Base-by-base conservation (phyloP, 2,113 vertebrate species). In the Pampusana beccarii region DNA sequence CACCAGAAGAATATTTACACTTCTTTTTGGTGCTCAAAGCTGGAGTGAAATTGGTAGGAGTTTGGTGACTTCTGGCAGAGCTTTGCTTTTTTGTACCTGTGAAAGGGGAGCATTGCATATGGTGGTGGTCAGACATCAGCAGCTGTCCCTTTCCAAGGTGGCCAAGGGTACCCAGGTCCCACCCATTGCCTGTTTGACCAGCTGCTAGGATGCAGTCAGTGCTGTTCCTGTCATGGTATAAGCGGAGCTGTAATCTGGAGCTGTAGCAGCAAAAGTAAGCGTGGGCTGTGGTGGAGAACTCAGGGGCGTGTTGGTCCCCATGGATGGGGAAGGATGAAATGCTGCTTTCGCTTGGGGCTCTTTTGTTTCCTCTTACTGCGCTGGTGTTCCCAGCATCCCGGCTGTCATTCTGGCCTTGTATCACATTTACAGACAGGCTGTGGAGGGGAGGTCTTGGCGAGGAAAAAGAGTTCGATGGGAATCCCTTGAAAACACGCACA, bases 251-350 rank as follows among this genome's bases (percentile, higher is more conserved):
- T 50, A 36, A 26, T 48, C 62, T 15, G 10, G 36, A 40, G 33
- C 80, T 58, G 60, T 42, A 50, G 82, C 46, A 62, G 19, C 0
- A 3, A 29, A 16, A 60, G 42, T 4, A 3, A 62, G 69, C 0
- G 3, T 11, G 26, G 51, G 51, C 50, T 74, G 67, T 21, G 34
- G 4, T 28, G 53, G 36, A 64, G 46, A 79, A 38, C 70, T 46
- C 5, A 1, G 75, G 17, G n/a, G 5, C 25, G 1, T 36, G 48
- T 40, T 1, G 5, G 16, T 34, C 18, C 14, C 65, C 1, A 0
- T 58, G 69, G 33, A 10, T 26, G 9, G 44, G 34, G 40, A 78
- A 54, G 46, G 83, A 60, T 17, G 20, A 42, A 61, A 13, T 9
- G 14, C 34, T 17, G 40, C 64, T 81, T 69, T 90, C 60, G 16